Percentiles rank a stretch among this genome's conserved stretches.
These are phyloP conservation scores for Hydropsyche tenuis DNA, from an alignment of 1,140 invertebrate genomes.

Conservation along the genomic window DNA sequence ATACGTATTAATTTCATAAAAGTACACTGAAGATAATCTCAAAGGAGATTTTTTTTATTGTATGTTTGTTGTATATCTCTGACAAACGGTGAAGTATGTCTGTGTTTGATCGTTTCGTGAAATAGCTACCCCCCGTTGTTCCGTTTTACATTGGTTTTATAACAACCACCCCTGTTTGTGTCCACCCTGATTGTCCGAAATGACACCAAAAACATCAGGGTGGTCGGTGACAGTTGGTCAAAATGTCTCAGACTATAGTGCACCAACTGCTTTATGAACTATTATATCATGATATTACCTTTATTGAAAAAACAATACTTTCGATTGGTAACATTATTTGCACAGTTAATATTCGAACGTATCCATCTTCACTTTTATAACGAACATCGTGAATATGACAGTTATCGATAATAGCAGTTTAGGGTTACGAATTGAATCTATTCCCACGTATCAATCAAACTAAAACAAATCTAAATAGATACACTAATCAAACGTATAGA, in stretches of 20 bases:
- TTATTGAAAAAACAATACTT: too few relatives aligned
- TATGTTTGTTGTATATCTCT: neutral
- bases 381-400: neutral
- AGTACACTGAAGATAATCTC: too few relatives aligned
- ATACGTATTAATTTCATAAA: too few relatives aligned
- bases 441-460: neutral
- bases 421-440: neutral
- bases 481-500: neutral
- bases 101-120: neutral
- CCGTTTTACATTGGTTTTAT: constrained; percentile 27
- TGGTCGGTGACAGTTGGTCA: constrained; percentile 39
- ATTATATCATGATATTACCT: too few relatives aligned
- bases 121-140: constrained; percentile 24
- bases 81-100: too few relatives aligned
- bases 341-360: too few relatives aligned
- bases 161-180: constrained; percentile 40
- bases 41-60: too few relatives aligned
- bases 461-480: neutral
- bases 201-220: constrained; percentile 32
- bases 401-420: neutral
- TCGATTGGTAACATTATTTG: too few relatives aligned
- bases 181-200: constrained; percentile 39
- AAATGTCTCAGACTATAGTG: neutral
- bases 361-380: neutral
- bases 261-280: too few relatives aligned